These are phyloP conservation scores for Tetanocera ferruginea DNA, from an alignment of 2,888 invertebrate genomes.

Conservation along the genomic window DNA sequence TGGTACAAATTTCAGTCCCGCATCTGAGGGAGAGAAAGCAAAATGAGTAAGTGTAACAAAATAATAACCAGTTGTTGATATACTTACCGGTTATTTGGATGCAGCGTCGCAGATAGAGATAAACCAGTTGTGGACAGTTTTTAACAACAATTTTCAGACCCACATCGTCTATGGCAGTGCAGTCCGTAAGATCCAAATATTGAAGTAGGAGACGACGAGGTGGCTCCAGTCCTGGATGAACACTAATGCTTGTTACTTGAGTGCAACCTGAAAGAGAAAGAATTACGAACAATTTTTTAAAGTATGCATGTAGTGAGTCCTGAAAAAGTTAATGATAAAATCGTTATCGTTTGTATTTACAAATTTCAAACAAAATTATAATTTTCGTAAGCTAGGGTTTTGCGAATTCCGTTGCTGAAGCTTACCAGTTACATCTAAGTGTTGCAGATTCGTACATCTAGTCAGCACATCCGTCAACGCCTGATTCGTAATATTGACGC, in stretches of 20 bases:
- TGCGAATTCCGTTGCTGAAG: not conserved
- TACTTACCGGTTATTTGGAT: constrained; percentile 83
- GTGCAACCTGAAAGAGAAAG: constrained; percentile 75
- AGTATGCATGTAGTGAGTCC: not conserved
- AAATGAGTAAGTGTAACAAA: not conserved
- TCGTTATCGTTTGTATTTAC: too few relatives aligned
- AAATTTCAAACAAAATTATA: too few relatives aligned
- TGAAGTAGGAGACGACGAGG: constrained; percentile 81
- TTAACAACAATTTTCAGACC: constrained; percentile 87
- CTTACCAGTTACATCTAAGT: constrained; percentile 87
- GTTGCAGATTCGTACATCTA: constrained; percentile 84
- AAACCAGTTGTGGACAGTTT: constrained; percentile 88
- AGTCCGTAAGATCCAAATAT: constrained; percentile 92
- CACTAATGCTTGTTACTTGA: constrained; percentile 82
- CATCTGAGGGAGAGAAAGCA: constrained; percentile 73
- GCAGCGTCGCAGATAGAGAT: constrained; percentile 90
- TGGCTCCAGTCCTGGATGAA: constrained; percentile 76
- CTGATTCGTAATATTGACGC: constrained; percentile 81
- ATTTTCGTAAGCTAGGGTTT: too few relatives aligned
- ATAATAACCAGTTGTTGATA: not conserved
- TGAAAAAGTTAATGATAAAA: too few relatives aligned
- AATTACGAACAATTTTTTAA: not conserved
- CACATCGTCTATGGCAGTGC: constrained; percentile 85
- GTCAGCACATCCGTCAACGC: constrained; percentile 84
- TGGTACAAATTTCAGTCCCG: constrained; percentile 91